Evolutionary conservation across 23 tunicate species (phyloP).

Genomic region (Botrylloides violaceus): DNA sequence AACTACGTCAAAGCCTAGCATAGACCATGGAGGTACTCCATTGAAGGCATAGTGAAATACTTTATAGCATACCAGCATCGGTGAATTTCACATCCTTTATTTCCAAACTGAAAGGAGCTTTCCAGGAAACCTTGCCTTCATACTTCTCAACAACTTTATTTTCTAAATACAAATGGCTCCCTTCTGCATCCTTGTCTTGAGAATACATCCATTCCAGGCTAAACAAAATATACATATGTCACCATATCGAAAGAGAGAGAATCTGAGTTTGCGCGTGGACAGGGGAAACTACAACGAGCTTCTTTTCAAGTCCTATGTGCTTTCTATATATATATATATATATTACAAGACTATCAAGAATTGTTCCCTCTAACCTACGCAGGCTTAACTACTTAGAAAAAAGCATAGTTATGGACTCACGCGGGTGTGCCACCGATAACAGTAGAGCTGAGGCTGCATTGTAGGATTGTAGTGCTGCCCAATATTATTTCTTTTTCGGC

Average conservation of each 20-base stretch:
- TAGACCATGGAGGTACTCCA: no score
- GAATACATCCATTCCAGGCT: slow-evolving; percentile 34
- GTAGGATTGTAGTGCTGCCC: neutral
- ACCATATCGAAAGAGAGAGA: no score
- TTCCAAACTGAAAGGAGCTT: neutral
- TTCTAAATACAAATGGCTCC: slow-evolving; percentile 1
- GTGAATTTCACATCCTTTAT: neutral
- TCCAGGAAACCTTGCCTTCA: neutral
- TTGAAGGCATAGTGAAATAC: no score
- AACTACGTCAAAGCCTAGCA: no score
- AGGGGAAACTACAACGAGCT: no score
- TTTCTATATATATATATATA: no score
- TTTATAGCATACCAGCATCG: slow-evolving; percentile 21
- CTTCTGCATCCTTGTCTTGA: neutral
- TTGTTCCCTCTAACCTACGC: no score
- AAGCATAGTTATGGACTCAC: no score
- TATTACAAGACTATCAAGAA: no score
- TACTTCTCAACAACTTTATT: neutral
- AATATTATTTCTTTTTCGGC: neutral
- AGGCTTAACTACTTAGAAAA: no score
- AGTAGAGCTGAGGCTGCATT: neutral
- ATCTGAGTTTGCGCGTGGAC: no score
- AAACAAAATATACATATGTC: neutral
- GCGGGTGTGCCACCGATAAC: neutral
- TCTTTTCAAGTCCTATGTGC: no score